Conservation (phyloP, 2,113 vertebrate genomes). For the Onychostoma macrolepis region DNA sequence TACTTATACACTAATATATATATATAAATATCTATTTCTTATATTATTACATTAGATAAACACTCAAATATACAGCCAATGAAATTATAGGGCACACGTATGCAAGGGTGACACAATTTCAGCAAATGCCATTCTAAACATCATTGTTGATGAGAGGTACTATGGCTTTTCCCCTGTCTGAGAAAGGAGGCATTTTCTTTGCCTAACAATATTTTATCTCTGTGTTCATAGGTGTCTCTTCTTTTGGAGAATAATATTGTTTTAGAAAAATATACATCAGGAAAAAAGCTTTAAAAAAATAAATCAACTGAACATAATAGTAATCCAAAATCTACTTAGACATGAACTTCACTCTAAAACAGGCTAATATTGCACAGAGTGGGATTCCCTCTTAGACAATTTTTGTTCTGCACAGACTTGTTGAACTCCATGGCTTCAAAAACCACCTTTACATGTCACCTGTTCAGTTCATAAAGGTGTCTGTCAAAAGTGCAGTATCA, state of each 20-base stretch:
- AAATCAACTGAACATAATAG: conserved; percentile 64
- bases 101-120: not conserved
- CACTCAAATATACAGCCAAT: not conserved
- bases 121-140: not conserved
- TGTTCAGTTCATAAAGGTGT: conserved; percentile 41
- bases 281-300: conserved; percentile 75
- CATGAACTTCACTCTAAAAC: conserved; percentile 62
- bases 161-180: conserved; percentile 67
- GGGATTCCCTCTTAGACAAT: conserved; percentile 62
- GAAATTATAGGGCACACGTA: not conserved
- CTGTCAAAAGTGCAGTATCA: conserved; percentile 50
- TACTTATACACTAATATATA: too few species aligned
- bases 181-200: conserved; percentile 53
- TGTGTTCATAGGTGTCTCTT: conserved; percentile 10
- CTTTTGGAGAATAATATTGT: conserved; percentile 14
- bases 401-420: conserved; percentile 46
- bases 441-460: conserved; percentile 2
- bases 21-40: not conserved
- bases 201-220: conserved; percentile 9
- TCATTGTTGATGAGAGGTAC: conserved; percentile 58
- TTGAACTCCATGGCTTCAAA: conserved; percentile 42
- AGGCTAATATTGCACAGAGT: conserved; percentile 71
- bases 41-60: not conserved
- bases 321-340: conserved; percentile 60
- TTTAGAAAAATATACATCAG: conserved; percentile 80